A percentile compares a stretch with the other conserved stretches of the same genome.
These are phyloP conservation scores for Poecilia velifera DNA, from an alignment of 2,797 vertebrate genomes.

Conservation along the genomic window DNA sequence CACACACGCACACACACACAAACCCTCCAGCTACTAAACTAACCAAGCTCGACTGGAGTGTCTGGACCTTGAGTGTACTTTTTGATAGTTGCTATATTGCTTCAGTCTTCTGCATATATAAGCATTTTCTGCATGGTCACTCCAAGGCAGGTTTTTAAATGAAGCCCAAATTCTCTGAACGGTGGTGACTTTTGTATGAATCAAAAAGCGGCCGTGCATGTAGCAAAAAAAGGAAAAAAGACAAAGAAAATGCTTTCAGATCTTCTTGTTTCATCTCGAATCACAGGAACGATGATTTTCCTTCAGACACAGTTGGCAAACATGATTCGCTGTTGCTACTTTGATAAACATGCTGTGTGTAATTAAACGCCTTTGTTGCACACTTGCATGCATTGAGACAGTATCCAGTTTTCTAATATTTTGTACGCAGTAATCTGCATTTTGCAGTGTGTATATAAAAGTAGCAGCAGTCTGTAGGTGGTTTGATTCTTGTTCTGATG, in stretches of 20 bases:
- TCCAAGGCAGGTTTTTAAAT: constrained; percentile 59
- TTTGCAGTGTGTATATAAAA: constrained; percentile 69
- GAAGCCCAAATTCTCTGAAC: constrained; percentile 33
- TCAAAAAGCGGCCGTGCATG: constrained; percentile 75
- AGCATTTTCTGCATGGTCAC: constrained; percentile 40
- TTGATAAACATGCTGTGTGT: constrained; percentile 71
- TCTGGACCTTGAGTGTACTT: constrained; percentile 42
- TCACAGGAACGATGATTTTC: constrained; percentile 42
- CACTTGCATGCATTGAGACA: constrained; percentile 66
- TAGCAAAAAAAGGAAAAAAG: constrained; percentile 60
- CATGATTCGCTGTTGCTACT: constrained; percentile 68
- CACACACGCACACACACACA: constrained; percentile 11
- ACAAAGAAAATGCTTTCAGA: constrained; percentile 43
- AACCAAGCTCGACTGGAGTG: constrained; percentile 37
- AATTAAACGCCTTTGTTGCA: constrained; percentile 63
- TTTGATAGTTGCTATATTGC: constrained; percentile 37
- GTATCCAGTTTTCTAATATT: constrained; percentile 63
- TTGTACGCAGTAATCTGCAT: constrained; percentile 57
- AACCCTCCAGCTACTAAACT: constrained; percentile 37
- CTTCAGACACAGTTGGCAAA: constrained; percentile 31
- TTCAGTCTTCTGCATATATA: constrained; percentile 35
- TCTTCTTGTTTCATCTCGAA: constrained; percentile 38
- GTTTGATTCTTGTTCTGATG: constrained; percentile 48
- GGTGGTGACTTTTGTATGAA: constrained; percentile 61
- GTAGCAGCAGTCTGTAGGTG: constrained; percentile 59